These are phyloP conservation scores for Artibeus jamaicensis DNA, from an alignment of 2,797 vertebrate genomes.

Conservation along the genomic window DNA sequence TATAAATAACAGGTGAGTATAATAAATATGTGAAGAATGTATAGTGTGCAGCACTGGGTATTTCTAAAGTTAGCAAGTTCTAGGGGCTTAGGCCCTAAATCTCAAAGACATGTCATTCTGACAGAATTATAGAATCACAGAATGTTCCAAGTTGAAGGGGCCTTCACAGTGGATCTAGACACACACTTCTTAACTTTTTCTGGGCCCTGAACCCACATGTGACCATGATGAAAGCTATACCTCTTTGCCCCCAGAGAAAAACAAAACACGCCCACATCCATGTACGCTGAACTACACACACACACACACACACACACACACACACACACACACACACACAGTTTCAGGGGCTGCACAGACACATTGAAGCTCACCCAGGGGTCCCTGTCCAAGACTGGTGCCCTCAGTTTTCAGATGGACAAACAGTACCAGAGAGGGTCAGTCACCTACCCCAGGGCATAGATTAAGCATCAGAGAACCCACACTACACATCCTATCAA, in stretches of 20 bases:
- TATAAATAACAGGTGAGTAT: not conserved
- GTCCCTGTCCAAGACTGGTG: not conserved
- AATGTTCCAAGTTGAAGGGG: not conserved
- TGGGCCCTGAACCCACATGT: not conserved
- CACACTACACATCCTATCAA: not conserved
- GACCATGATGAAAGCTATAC: not conserved
- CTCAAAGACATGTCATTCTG: slow-evolving; percentile 15
- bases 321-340: not conserved
- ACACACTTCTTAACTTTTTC: not conserved
- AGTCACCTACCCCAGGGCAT: not conserved
- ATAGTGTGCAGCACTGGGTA: not conserved
- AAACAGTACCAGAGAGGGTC: not conserved
- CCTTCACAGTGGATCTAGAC: not conserved
- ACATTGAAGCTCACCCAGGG: not conserved
- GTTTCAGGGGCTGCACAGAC: not conserved
- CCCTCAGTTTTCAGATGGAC: not conserved
- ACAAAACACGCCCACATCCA: not conserved
- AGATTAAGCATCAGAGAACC: not conserved
- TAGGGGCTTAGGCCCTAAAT: not conserved
- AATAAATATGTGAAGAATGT: not conserved
- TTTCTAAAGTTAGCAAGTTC: not conserved
- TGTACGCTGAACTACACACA: not conserved
- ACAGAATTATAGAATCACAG: not conserved
- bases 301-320: too few species aligned
- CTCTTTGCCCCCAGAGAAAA: not conserved